phyloP scores from a whole-genome alignment of 2,113 vertebrate genomes.

The Aphyosemion australe region DNA sequence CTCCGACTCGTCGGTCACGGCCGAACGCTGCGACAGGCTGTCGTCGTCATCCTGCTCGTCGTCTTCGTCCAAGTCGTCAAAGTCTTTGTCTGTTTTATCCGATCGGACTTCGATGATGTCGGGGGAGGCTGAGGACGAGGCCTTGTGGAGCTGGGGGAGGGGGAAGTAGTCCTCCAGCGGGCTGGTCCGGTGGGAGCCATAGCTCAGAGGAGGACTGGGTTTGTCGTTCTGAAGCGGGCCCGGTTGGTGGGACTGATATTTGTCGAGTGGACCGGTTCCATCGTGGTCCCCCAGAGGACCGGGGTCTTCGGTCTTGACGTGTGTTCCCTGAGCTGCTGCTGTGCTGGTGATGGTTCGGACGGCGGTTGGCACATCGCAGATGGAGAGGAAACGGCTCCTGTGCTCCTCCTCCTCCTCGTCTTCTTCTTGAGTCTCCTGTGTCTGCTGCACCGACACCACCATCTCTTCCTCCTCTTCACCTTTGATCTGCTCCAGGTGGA shows the following conservation, averaged over 20 bases:
- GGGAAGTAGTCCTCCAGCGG: slow-evolving; percentile 66
- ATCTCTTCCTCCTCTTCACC: slow-evolving; percentile 58
- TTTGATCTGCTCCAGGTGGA: slow-evolving; percentile 37
- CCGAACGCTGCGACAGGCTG: slow-evolving; percentile 85
- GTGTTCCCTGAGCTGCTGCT: slow-evolving; percentile 75
- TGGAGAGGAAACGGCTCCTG: slow-evolving; percentile 59
- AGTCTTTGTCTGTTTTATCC: slow-evolving; percentile 85
- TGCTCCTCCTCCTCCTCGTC: slow-evolving; percentile 71
- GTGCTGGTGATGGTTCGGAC: slow-evolving; percentile 71
- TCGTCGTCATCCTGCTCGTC: slow-evolving; percentile 87
- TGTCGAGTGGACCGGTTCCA: slow-evolving; percentile 36
- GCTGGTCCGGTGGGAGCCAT: slow-evolving; percentile 71
- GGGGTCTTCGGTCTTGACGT: slow-evolving; percentile 50
- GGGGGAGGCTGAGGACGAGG: slow-evolving; percentile 73
- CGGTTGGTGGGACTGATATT: slow-evolving; percentile 35
- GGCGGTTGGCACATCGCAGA: slow-evolving; percentile 55
- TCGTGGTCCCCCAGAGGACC: slow-evolving; percentile 59
- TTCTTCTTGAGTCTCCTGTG: slow-evolving; percentile 55
- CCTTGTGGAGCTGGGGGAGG: slow-evolving; percentile 51
- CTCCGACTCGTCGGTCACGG: slow-evolving; percentile 89
- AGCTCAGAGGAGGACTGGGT: slow-evolving; percentile 57
- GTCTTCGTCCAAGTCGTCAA: slow-evolving; percentile 79
- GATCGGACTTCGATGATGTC: slow-evolving; percentile 89
- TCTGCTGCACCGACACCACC: slow-evolving; percentile 49
- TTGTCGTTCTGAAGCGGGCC: slow-evolving; percentile 52